Conservation (phyloP, 2,888 invertebrate genomes). For the Tetragnatha montana region DNA sequence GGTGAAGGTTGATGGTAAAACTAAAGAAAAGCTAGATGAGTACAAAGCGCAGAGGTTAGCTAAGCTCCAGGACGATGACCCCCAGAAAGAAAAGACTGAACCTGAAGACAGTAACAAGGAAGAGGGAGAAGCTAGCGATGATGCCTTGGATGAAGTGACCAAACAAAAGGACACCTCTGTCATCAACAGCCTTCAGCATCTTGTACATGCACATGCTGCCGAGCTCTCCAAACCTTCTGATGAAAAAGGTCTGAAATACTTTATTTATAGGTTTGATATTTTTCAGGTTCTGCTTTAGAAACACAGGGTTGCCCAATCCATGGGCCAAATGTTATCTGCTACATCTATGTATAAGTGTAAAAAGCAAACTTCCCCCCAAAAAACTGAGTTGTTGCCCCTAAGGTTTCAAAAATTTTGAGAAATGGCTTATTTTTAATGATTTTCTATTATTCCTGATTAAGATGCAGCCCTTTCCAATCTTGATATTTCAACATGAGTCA, state of each 20-base stretch:
- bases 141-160: constrained; percentile 84
- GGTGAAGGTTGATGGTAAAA: constrained; percentile 95
- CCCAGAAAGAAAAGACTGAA: constrained; percentile 72
- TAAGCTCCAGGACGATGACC: constrained; percentile 71
- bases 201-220: constrained; percentile 88
- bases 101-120: constrained; percentile 68
- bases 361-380: no score
- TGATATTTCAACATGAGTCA: no score
- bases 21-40: constrained; percentile 93
- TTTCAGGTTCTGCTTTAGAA: neutral
- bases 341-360: neutral
- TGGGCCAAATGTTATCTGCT: neutral
- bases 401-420: no score
- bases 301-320: neutral
- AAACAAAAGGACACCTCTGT: constrained; percentile 85
- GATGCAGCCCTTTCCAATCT: no score
- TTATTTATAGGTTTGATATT: neutral
- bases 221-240: constrained; percentile 77
- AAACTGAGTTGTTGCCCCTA: no score
- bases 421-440: no score
- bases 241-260: constrained; percentile 64
- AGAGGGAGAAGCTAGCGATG: constrained; percentile 72
- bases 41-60: constrained; percentile 81
- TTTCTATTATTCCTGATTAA: no score
- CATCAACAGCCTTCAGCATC: constrained; percentile 85